Evolutionary conservation across 2,113 vertebrate species (phyloP), one percentile per base, ranked within the genome.

Genomic region (Scortum barcoo): DNA sequence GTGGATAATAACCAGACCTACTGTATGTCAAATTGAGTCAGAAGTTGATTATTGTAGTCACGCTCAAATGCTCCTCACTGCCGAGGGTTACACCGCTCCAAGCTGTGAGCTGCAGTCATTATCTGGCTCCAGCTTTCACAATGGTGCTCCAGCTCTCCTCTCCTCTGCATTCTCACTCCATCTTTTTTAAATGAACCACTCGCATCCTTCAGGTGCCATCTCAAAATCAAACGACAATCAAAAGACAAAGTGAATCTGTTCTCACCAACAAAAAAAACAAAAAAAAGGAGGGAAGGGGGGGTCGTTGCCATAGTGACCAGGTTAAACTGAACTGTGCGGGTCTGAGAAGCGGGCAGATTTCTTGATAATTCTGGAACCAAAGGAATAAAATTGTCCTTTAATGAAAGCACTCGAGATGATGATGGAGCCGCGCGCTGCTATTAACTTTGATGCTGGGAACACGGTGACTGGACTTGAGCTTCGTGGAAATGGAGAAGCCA

Each of bases 321-420:
- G 90, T 93, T 83, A 89, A 77, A 90, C 80, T 81, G 76, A 80
- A 81, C 81, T 58, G 72, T 28, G 63, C 8, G 3, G 36, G 48
- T 33, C 26, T 22, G 36, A 44, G 48, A 48, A 61, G 26, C 38
- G 33, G 54, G 38, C 16, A 0, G 26, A 20, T 81, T 87, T 74
- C 72, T 71, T 65, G 10, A 72, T 85, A 71, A 79, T 83, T 89
- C 58, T 69, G 54, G 63, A 56, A 48, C 24, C 51, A 63, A 72
- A 81, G 42, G 81, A 85, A 85, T 83, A 57, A 87, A 90, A 93
- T 82, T 69, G 79, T 72, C 72, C 79, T 81, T 81, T 89, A 87
- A 90, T 89, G 86, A 86, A 76, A 89, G 73, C 90, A 87, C 90
- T 93, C 77, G 50, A 86, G 73, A 85, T 89, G 82, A 94, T 92